Evolutionary conservation across 2,797 vertebrate genomes (phyloP).

Genomic region (Calcarius lapponicus): DNA sequence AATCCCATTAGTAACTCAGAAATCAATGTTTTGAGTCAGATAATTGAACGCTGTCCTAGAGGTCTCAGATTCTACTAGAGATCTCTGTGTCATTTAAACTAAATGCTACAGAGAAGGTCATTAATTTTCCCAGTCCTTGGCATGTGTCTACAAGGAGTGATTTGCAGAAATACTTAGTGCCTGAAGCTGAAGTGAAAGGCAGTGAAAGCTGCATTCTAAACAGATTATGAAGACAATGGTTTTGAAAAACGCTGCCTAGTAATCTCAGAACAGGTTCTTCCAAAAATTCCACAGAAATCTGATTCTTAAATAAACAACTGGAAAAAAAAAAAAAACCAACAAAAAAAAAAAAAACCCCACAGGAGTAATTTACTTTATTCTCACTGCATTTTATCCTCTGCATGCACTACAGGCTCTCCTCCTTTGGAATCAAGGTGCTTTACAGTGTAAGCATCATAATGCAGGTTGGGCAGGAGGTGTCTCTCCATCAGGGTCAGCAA

Average conservation of each 20-base stretch:
- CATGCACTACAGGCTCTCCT: background rate
- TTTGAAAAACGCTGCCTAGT: background rate
- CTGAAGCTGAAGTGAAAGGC: constrained; percentile 6
- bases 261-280: constrained; percentile 44
- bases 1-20: background rate
- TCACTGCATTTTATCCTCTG: background rate
- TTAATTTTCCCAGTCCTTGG: constrained; percentile 24
- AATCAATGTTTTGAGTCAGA: background rate
- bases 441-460: background rate
- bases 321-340: background rate
- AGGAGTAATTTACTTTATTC: background rate
- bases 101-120: background rate
- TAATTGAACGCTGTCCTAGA: background rate
- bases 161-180: constrained; percentile 38
- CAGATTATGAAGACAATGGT: constrained; percentile 8
- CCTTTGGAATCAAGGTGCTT: background rate
- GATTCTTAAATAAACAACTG: constrained; percentile 6
- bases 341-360: background rate
- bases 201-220: background rate
- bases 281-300: background rate
- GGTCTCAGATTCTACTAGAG: background rate
- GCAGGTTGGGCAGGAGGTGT: background rate
- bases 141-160: background rate
- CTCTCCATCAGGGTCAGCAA: background rate
- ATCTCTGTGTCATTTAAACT: background rate